Percentiles rank a stretch among this genome's conserved stretches.
phyloP scores from a whole-genome alignment of 2,888 invertebrate genomes.

The Leptinotarsa tumamoca region DNA sequence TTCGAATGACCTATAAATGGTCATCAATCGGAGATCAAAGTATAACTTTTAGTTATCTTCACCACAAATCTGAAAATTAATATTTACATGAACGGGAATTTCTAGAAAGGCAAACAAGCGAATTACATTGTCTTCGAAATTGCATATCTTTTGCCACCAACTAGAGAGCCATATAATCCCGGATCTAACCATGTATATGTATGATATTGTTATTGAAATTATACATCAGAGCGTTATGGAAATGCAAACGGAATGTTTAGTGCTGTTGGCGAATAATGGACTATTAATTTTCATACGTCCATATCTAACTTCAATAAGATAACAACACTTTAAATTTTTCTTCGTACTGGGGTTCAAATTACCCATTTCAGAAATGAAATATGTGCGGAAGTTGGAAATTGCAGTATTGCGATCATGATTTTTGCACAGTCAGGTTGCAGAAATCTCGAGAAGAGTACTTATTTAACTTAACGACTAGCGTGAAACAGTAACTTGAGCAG shows the following conservation, averaged over 20 bases:
- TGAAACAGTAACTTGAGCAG: too few relatives aligned
- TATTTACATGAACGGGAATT: constrained; percentile 26
- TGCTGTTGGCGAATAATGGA: constrained; percentile 5
- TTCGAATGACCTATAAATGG: too few relatives aligned
- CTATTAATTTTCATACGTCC: constrained; percentile 12
- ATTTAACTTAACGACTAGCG: too few relatives aligned
- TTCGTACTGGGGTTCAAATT: not conserved
- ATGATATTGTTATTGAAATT: constrained; percentile 33
- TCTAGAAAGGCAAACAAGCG: constrained; percentile 25
- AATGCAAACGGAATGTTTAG: constrained; percentile 26
- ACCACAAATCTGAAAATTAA: not conserved
- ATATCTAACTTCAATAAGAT: constrained; percentile 3
- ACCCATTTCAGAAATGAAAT: not conserved
- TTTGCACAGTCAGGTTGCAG: not conserved
- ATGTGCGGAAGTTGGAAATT: not conserved
- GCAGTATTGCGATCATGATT: not conserved
- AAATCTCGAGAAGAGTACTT: too few relatives aligned
- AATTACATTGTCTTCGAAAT: constrained; percentile 43
- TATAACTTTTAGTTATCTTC: not conserved
- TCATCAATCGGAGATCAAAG: too few relatives aligned
- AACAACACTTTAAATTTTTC: not conserved
- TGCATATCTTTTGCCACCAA: constrained; percentile 45
- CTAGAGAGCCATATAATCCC: constrained; percentile 38
- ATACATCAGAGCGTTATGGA: constrained; percentile 21
- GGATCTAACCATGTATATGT: constrained; percentile 32